Evolutionary conservation across 2,113 vertebrate species (phyloP).

Genomic region (Lamprotornis superbus): DNA sequence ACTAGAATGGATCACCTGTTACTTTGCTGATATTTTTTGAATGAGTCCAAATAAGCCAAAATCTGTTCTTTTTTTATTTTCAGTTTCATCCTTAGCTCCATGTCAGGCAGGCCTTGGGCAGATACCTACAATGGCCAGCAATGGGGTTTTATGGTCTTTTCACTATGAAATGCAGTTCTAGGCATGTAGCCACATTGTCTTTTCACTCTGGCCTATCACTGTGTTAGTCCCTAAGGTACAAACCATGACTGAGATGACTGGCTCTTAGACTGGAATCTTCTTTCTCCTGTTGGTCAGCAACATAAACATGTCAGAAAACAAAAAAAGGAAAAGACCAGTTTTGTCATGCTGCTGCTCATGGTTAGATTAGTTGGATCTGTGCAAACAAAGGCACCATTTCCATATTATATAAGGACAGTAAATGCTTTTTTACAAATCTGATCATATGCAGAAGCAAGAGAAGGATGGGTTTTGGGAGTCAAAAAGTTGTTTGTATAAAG

Average conservation of each 20-base stretch:
- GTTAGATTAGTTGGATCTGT: not conserved
- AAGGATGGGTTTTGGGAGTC: not conserved
- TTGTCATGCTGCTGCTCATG: not conserved
- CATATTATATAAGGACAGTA: not conserved
- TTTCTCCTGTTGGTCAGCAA: not conserved
- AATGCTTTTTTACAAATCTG: not conserved
- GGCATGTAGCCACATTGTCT: not conserved
- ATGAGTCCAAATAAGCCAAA: not conserved
- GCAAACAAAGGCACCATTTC: not conserved
- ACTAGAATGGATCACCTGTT: not conserved
- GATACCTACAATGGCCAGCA: rapidly evolving
- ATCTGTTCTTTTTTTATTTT: not conserved
- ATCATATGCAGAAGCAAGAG: not conserved
- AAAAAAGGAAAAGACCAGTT: not conserved
- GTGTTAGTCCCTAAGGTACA: not conserved
- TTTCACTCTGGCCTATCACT: not conserved
- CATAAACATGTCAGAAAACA: not conserved
- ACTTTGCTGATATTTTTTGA: not conserved
- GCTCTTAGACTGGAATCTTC: not conserved
- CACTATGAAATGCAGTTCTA: not conserved
- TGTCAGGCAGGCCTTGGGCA: not conserved
- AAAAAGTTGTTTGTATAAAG: not conserved
- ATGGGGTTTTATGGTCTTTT: not conserved
- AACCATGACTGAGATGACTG: not conserved
- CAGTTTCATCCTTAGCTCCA: not conserved